Conservation (phyloP, 2,113 vertebrate genomes). For the Alaudala cheleensis region DNA sequence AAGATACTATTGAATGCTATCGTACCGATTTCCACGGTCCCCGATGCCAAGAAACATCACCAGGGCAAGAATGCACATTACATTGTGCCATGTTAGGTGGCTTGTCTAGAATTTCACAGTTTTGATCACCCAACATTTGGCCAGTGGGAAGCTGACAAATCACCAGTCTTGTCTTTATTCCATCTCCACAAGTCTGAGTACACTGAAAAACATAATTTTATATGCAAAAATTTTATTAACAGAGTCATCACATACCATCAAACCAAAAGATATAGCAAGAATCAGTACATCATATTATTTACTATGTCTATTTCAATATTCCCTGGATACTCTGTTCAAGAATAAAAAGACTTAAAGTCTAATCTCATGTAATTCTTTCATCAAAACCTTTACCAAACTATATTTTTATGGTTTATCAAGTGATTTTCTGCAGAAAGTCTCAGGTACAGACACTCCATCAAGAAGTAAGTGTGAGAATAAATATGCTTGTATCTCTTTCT, state of each 20-base stretch:
- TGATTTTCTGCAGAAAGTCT: background rate
- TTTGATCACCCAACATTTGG: slow-evolving; percentile 86
- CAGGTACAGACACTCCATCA: background rate
- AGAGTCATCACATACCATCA: background rate
- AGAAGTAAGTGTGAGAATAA: background rate
- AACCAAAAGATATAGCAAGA: background rate
- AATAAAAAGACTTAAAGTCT: background rate
- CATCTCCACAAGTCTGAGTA: slow-evolving; percentile 89
- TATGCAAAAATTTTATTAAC: background rate
- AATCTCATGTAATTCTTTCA: background rate
- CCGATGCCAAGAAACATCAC: slow-evolving; percentile 88
- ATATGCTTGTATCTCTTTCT: background rate
- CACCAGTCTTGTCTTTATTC: slow-evolving; percentile 88
- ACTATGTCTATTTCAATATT: background rate
- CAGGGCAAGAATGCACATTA: slow-evolving; percentile 86
- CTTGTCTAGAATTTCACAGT: slow-evolving; percentile 89
- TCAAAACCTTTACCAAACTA: background rate
- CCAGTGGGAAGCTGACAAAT: slow-evolving; percentile 90
- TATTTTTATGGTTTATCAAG: background rate
- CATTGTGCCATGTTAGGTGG: slow-evolving; percentile 86
- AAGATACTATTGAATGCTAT: slow-evolving; percentile 77
- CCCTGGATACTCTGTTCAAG: background rate
- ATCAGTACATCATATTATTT: background rate
- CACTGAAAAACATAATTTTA: slow-evolving; percentile 79
- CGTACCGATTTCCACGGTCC: slow-evolving; percentile 95